Conservation (phyloP, 2,888 invertebrate species). For the Catocala nupta region DNA sequence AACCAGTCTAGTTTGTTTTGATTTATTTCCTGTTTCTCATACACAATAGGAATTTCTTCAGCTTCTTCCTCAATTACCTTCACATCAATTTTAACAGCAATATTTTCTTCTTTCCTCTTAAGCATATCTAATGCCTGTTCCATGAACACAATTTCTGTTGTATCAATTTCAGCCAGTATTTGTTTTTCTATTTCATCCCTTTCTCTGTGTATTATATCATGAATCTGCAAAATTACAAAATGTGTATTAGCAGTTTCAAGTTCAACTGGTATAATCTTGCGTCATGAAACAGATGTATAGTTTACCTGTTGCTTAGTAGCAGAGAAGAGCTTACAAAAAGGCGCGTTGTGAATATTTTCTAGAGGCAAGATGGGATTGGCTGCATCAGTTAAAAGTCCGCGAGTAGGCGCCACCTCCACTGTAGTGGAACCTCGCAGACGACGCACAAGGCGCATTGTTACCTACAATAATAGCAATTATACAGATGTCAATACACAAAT, state of each 20-base stretch:
- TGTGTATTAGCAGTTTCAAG: too few relatives aligned
- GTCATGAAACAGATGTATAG: too few relatives aligned
- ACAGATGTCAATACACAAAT: too few relatives aligned
- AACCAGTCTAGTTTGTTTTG: constrained; percentile 79
- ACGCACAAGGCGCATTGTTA: constrained; percentile 93
- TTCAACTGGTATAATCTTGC: too few relatives aligned
- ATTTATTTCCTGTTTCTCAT: constrained; percentile 70
- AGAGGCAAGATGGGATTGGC: constrained; percentile 67
- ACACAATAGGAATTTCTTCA: constrained; percentile 59
- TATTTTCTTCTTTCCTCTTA: constrained; percentile 80
- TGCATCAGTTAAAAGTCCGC: constrained; percentile 83
- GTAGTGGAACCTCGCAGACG: constrained; percentile 90
- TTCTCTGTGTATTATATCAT: constrained; percentile 92
- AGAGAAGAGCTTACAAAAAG: constrained; percentile 92
- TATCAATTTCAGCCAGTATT: constrained; percentile 90
- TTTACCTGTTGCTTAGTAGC: constrained; percentile 90
- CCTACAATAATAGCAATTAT: constrained; percentile 53
- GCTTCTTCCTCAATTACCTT: constrained; percentile 53
- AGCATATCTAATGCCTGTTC: constrained; percentile 93
- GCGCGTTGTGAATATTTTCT: constrained; percentile 79
- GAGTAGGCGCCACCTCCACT: constrained; percentile 89
- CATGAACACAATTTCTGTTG: constrained; percentile 94
- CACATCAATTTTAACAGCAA: constrained; percentile 55
- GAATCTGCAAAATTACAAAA: constrained; percentile 79
- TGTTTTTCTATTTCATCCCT: constrained; percentile 89